Base-by-base conservation (phyloP, 2,797 vertebrate species). In the Taeniopygia guttata region DNA sequence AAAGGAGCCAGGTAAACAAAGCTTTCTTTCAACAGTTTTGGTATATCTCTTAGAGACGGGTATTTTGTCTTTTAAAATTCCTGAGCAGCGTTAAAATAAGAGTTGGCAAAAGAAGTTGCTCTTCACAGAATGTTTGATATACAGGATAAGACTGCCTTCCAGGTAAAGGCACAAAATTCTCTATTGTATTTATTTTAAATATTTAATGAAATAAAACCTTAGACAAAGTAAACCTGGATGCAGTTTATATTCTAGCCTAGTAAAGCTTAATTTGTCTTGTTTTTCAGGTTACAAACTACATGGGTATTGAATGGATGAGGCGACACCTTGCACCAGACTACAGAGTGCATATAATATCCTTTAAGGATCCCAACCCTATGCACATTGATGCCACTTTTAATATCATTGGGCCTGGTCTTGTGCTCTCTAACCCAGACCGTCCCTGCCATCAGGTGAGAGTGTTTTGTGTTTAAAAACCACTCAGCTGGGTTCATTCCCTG, bases 331-430 rank as follows among this genome's bases (percentile, higher is more conserved):
- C 98, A n/a, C 99, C 99, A 20, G 98, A 99, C 27, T 99, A 99
- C 49, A 98, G 99, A 87, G 97, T 99, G 48, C 99, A 99, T 74
- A 97, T 98, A 55, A 97, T 99, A 95, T 99, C 99, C 27, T 99
- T 99, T 94, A 99, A 98, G 96, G 99, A 99, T 86, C 99, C 99
- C 4, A 99, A 99, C 89, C 99, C 99, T 14, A 99, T 99, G 99
- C 99, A 99, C 91, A 99, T 99, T 11, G 99, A 99, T 75, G 99
- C 99, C 78, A 99, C 99, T 34, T 99, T 99, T 93, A 99, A 99
- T 95, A 99, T 99, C 95, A 99, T 99, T n/a, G 99, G 99, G 20
- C 99, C 99, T 5, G 99, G 99, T 32, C 98, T 99, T 78, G 99
- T 99, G 78, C 98, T 99, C 54, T 99, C 99, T 48, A 99, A 99